Percentiles rank a stretch among this genome's conserved stretches.
These are phyloP conservation scores for Rhombomys opimus DNA, from an alignment of 2,113 vertebrate species.

Conservation along the genomic window DNA sequence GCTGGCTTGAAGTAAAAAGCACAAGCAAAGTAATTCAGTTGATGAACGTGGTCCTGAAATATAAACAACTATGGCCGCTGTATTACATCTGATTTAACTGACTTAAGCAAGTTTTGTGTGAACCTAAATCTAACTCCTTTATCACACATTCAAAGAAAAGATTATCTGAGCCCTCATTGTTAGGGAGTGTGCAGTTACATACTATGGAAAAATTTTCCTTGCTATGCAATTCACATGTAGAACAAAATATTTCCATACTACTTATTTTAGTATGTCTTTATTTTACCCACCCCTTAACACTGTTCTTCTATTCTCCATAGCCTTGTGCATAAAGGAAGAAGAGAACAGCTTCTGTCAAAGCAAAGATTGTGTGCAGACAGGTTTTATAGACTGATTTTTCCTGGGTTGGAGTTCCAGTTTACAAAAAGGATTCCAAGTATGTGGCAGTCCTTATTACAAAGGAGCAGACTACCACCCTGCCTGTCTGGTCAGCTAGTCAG, in stretches of 20 bases:
- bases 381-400: conserved; percentile 16
- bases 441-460: conserved; percentile 23
- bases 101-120: conserved; percentile 40
- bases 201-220: conserved; percentile 13
- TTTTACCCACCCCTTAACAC: neutral
- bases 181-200: neutral
- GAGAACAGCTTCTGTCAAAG: neutral
- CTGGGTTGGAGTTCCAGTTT: conserved; percentile 46
- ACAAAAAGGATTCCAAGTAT: conserved; percentile 17
- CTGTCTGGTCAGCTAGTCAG: conserved; percentile 26
- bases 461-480: neutral
- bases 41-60: conserved; percentile 44
- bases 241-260: conserved; percentile 28
- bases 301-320: neutral
- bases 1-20: conserved; percentile 26
- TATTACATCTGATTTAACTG: neutral
- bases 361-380: neutral
- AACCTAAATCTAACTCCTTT: conserved; percentile 45
- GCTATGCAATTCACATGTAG: neutral
- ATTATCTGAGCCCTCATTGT: neutral
- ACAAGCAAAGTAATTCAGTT: conserved; percentile 40
- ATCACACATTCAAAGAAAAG: conserved; percentile 46
- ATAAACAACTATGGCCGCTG: neutral
- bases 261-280: neutral
- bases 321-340: conserved; percentile 37